These are phyloP conservation scores for Sinocyclocheilus anshuiensis DNA, from an alignment of 2,113 vertebrate species.

Conservation along the genomic window DNA sequence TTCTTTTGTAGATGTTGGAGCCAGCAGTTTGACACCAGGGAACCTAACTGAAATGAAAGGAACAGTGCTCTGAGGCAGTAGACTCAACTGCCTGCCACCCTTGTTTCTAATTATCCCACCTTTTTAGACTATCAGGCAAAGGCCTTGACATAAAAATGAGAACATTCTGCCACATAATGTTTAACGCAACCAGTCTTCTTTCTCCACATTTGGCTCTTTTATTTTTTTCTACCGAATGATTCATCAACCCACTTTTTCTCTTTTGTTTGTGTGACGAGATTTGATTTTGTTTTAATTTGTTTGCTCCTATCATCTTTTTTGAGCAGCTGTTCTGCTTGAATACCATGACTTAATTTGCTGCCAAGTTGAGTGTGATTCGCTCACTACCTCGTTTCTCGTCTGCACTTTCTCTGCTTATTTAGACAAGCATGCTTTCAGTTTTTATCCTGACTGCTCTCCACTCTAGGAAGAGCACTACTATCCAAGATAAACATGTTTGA, in stretches of 20 bases:
- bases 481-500: conserved; percentile 11
- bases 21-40: conserved; percentile 36
- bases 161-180: conserved; percentile 29
- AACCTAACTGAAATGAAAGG: conserved; percentile 55
- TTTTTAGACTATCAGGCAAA: conserved; percentile 36
- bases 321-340: conserved; percentile 14
- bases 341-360: background rate
- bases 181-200: conserved; percentile 15
- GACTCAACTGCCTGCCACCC: conserved; percentile 39
- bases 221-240: conserved; percentile 1
- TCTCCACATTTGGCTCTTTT: conserved; percentile 2
- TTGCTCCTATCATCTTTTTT: conserved; percentile 20
- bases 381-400: background rate
- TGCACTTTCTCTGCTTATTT: conserved; percentile 11
- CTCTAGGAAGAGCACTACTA: background rate
- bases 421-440: background rate
- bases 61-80: conserved; percentile 55
- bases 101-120: conserved; percentile 57
- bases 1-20: conserved; percentile 37
- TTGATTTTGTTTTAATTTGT: conserved; percentile 34
- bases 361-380: conserved; percentile 4
- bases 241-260: conserved; percentile 30
- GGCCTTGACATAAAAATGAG: conserved; percentile 7
- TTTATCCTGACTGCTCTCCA: background rate
- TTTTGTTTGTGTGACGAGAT: conserved; percentile 39